Conservation (phyloP, 2,113 vertebrate genomes). For the Charadrius vociferus region DNA sequence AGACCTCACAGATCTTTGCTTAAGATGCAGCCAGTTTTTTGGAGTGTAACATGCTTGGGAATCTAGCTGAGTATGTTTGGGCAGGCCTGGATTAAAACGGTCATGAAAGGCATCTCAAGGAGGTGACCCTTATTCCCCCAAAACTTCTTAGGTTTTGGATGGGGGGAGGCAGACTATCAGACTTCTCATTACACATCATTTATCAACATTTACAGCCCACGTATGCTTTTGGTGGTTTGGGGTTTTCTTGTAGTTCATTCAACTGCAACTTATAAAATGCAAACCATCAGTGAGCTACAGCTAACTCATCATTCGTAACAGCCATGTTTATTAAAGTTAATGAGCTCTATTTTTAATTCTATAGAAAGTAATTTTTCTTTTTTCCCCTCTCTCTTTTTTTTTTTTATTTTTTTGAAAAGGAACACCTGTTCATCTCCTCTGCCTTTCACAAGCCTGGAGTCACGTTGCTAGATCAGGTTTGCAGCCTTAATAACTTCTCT, state of each 20-base stretch:
- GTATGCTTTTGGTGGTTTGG: neutral
- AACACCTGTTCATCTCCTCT: constrained; percentile 26
- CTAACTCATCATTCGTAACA: neutral
- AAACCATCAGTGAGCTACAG: neutral
- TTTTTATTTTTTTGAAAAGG: neutral
- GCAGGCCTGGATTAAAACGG: fast-evolving
- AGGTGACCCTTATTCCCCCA: neutral
- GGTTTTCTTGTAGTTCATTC: neutral
- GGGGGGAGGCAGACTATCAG: neutral
- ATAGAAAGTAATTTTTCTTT: neutral
- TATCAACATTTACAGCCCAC: neutral
- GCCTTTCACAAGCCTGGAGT: neutral
- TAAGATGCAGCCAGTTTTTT: neutral
- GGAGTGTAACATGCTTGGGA: neutral
- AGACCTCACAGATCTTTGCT: neutral
- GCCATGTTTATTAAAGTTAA: neutral
- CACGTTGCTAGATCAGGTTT: neutral
- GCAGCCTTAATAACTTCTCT: neutral
- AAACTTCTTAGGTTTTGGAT: neutral
- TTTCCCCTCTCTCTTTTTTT: too few relatives aligned
- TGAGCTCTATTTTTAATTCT: constrained; percentile 13
- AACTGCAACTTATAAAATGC: neutral
- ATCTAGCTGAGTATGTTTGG: neutral
- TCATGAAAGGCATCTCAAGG: neutral
- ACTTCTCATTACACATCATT: neutral